Percentiles rank a stretch among this genome's conserved stretches.
phyloP scores from a whole-genome alignment of 1,140 invertebrate genomes.

The Yoshiicerus persimilis region DNA sequence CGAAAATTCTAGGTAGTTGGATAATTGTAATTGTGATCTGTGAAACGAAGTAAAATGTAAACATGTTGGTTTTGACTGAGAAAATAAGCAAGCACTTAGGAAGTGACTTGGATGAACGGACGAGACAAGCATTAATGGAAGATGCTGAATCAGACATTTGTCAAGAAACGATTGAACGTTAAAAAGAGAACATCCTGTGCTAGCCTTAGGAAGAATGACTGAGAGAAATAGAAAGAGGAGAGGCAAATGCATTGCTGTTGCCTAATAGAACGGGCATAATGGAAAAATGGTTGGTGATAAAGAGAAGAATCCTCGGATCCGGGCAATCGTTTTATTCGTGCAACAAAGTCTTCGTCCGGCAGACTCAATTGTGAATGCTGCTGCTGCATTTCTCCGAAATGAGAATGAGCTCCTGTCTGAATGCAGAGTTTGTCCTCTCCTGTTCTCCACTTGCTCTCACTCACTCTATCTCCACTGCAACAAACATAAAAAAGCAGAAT shows the following conservation, averaged over 20 bases:
- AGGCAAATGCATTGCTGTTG: not conserved
- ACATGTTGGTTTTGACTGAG: not conserved
- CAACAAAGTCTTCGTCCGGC: slow-evolving; percentile 1
- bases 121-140: not conserved
- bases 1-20: not conserved
- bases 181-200: slow-evolving; percentile 3
- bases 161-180: not conserved
- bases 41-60: not conserved
- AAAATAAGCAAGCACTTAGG: not conserved
- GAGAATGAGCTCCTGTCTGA: not conserved
- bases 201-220: not conserved
- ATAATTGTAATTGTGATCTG: not conserved
- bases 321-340: slow-evolving; percentile 8
- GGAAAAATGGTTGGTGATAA: slow-evolving; percentile 33
- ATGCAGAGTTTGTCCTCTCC: not conserved
- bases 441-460: not conserved
- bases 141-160: slow-evolving; percentile 19
- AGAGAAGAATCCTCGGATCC: slow-evolving; percentile 13
- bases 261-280: slow-evolving; percentile 20
- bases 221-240: not conserved
- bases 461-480: not conserved
- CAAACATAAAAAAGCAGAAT: slow-evolving; percentile 7
- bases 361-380: not conserved
- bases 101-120: not conserved
- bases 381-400: slow-evolving; percentile 2